Evolutionary conservation across 2,888 invertebrate genomes (phyloP).

Genomic region (Agrotis clavis): DNA sequence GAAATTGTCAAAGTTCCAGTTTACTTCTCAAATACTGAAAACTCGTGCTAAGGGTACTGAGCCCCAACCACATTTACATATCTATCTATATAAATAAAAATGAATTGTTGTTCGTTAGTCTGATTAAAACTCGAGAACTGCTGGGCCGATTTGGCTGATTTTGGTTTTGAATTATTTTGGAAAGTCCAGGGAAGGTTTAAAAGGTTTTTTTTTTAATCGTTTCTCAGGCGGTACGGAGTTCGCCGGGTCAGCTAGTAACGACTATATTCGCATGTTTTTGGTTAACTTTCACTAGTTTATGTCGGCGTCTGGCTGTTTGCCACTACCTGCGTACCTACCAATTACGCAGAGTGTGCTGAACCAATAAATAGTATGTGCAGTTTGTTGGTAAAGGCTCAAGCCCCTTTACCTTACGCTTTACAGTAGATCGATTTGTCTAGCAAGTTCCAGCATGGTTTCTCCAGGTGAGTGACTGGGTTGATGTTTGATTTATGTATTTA

Average conservation of each 20-base stretch:
- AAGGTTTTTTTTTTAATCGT: too few relatives aligned
- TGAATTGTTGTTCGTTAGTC: too few relatives aligned
- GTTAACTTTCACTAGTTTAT: conserved; percentile 58
- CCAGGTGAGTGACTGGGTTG: not conserved
- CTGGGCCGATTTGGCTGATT: too few relatives aligned
- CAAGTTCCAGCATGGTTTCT: conserved; percentile 9
- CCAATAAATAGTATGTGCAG: conserved; percentile 58
- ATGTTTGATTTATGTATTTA: not conserved
- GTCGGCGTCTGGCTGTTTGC: conserved; percentile 52
- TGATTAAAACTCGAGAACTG: too few relatives aligned
- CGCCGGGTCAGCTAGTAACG: too few relatives aligned
- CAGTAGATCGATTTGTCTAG: conserved; percentile 45
- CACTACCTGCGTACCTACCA: conserved; percentile 55
- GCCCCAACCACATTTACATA: not conserved
- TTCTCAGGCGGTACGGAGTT: too few relatives aligned
- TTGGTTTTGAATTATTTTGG: too few relatives aligned
- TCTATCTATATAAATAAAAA: too few relatives aligned
- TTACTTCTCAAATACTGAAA: too few relatives aligned
- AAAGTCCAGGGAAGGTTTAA: too few relatives aligned
- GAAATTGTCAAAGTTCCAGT: too few relatives aligned
- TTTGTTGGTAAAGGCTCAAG: conserved; percentile 31
- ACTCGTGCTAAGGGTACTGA: too few relatives aligned
- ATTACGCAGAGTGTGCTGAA: conserved; percentile 57
- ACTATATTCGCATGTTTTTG: conserved; percentile 35
- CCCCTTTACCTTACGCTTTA: conserved; percentile 25